A percentile compares a stretch with the other conserved stretches of the same genome.
Conservation (phyloP, 2,113 vertebrate species). For the Tenebrosternarchus preto region DNA sequence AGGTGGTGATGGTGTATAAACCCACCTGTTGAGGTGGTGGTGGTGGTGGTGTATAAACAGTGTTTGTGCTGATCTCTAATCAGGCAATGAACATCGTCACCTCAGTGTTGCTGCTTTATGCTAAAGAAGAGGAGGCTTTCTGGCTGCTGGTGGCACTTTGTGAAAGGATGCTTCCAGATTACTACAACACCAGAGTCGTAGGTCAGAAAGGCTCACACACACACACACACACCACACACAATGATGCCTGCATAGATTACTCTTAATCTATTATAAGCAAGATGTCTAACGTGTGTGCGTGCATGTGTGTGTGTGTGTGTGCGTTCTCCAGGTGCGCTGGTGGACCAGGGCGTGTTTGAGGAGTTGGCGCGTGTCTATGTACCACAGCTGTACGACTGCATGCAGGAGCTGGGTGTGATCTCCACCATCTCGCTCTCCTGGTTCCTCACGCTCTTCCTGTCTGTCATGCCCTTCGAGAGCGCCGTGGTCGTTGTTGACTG, state of each 20-base stretch:
- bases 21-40: too few species aligned
- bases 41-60: neutral
- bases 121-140: slow-evolving; percentile 98
- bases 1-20: too few species aligned
- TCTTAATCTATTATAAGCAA: too few species aligned
- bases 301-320: slow-evolving; percentile 7
- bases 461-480: slow-evolving; percentile 97
- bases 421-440: slow-evolving; percentile 98
- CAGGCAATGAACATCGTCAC: slow-evolving; percentile 99
- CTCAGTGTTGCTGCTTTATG: slow-evolving; percentile 92
- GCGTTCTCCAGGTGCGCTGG: slow-evolving; percentile 82
- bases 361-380: slow-evolving; percentile 91
- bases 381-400: slow-evolving; percentile 97
- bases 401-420: slow-evolving; percentile 97
- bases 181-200: slow-evolving; percentile 98
- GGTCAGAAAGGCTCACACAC: slow-evolving; percentile 73
- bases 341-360: slow-evolving; percentile 98
- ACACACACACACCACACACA: slow-evolving; percentile 10
- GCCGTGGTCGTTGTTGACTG: slow-evolving; percentile 98
- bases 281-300: neutral
- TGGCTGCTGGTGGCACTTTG: slow-evolving; percentile 97
- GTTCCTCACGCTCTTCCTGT: slow-evolving; percentile 98
- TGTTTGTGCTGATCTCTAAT: neutral
- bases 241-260: too few species aligned
- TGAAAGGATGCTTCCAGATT: slow-evolving; percentile 97